These are phyloP conservation scores for Perithous albicinctus DNA, from an alignment of 2,888 invertebrate species.

Conservation along the genomic window DNA sequence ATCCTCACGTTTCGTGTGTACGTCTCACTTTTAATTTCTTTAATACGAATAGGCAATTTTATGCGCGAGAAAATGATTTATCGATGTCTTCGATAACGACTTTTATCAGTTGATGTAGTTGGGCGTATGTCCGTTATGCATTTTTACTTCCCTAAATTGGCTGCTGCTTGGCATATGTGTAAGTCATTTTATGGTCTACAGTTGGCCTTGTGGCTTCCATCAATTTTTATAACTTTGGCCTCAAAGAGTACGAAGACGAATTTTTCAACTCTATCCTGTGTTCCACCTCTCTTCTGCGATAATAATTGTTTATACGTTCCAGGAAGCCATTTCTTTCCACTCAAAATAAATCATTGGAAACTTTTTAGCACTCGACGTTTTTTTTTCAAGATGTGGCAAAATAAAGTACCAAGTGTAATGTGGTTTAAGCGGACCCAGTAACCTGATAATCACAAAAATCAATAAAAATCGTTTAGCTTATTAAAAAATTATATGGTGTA, in stretches of 20 bases:
- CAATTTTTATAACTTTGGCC: constrained; percentile 41
- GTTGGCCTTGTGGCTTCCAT: not conserved
- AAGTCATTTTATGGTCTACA: constrained; percentile 23
- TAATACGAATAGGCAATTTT: not conserved
- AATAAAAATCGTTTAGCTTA: too few relatives aligned
- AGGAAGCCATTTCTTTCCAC: not conserved
- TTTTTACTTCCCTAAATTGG: constrained; percentile 11
- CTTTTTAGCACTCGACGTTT: not conserved
- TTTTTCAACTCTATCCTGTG: not conserved
- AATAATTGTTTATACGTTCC: not conserved
- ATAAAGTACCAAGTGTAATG: too few relatives aligned
- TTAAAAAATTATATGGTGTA: too few relatives aligned
- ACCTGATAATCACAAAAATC: too few relatives aligned
- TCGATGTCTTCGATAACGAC: not conserved
- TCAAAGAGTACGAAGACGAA: not conserved
- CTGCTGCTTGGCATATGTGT: not conserved
- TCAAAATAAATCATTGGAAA: constrained; percentile 2
- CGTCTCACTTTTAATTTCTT: constrained; percentile 7
- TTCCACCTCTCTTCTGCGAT: not conserved
- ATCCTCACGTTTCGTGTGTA: not conserved
- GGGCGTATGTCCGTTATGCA: not conserved
- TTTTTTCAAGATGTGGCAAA: not conserved
- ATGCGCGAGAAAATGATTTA: not conserved
- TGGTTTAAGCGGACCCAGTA: too few relatives aligned
- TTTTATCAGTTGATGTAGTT: not conserved